A percentile compares a stretch with the other conserved stretches of the same genome.
Evolutionary conservation across 2,113 vertebrate genomes (phyloP).

Genomic region (Chaetops frenatus): DNA sequence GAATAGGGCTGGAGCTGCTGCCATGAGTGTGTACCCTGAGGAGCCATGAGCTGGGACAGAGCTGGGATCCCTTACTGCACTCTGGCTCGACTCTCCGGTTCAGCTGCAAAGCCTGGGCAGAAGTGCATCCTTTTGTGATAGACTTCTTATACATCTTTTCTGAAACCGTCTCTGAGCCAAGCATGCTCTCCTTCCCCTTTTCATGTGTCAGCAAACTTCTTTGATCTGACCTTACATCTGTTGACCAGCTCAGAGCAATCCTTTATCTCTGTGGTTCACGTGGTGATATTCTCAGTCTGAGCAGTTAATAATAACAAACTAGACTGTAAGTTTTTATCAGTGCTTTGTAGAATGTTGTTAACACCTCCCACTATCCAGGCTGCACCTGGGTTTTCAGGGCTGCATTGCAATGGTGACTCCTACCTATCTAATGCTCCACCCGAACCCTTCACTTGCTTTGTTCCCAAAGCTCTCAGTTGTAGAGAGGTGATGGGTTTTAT

Average conservation of each 20-base stretch:
- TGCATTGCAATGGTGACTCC: background rate
- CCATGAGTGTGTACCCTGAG: accelerated
- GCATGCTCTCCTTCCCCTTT: background rate
- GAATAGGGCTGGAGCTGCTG: background rate
- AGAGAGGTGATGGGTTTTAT: background rate
- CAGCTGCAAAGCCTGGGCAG: background rate
- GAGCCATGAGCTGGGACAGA: background rate
- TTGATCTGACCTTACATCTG: background rate
- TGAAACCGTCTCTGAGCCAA: background rate
- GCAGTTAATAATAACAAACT: background rate
- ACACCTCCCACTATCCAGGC: background rate
- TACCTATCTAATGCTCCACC: background rate
- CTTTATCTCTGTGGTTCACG: accelerated
- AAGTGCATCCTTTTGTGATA: background rate
- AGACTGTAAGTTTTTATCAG: background rate
- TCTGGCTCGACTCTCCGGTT: accelerated
- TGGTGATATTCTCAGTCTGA: background rate
- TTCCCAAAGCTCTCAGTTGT: background rate
- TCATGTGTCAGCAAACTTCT: background rate
- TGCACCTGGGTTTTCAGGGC: background rate
- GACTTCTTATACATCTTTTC: background rate
- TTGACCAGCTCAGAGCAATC: background rate
- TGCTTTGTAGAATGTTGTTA: background rate
- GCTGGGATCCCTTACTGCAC: background rate
- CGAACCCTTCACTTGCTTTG: background rate